These are phyloP conservation scores for Hydrophis major DNA, from an alignment of 2,797 vertebrate genomes.

Conservation along the genomic window DNA sequence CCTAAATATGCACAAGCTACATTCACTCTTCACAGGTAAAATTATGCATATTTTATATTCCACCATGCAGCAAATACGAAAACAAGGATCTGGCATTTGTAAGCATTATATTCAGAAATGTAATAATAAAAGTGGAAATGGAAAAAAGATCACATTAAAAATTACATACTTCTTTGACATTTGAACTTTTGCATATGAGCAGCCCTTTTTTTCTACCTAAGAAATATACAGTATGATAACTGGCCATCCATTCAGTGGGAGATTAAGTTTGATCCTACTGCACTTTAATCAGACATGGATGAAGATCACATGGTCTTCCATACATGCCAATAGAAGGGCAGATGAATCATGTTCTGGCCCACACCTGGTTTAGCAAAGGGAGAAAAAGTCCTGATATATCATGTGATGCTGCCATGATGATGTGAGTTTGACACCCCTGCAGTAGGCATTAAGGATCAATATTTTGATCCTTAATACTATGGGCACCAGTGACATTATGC, in stretches of 20 bases:
- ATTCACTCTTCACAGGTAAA: slow-evolving; percentile 1
- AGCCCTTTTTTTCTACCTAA: neutral
- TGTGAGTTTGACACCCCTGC: too few species aligned
- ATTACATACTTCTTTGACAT: neutral
- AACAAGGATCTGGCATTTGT: neutral
- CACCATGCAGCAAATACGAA: neutral
- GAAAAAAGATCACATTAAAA: neutral
- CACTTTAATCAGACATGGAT: neutral
- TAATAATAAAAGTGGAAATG: neutral
- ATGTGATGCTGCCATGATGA: too few species aligned
- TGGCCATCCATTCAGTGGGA: neutral
- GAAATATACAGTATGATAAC: neutral
- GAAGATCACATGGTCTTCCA: neutral
- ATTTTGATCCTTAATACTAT: neutral
- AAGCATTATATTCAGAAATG: neutral
- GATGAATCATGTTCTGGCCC: too few species aligned
- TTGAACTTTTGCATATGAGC: neutral
- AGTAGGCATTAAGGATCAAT: too few species aligned
- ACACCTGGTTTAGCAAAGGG: too few species aligned
- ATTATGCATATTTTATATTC: slow-evolving; percentile 19
- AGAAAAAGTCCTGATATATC: too few species aligned
- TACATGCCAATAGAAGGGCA: neutral
- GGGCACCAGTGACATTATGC: neutral
- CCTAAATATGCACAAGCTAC: slow-evolving; percentile 19
- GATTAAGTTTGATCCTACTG: neutral